These are phyloP conservation scores for Heterodera carotae DNA, from an alignment of 1,140 invertebrate species.

Conservation along the genomic window DNA sequence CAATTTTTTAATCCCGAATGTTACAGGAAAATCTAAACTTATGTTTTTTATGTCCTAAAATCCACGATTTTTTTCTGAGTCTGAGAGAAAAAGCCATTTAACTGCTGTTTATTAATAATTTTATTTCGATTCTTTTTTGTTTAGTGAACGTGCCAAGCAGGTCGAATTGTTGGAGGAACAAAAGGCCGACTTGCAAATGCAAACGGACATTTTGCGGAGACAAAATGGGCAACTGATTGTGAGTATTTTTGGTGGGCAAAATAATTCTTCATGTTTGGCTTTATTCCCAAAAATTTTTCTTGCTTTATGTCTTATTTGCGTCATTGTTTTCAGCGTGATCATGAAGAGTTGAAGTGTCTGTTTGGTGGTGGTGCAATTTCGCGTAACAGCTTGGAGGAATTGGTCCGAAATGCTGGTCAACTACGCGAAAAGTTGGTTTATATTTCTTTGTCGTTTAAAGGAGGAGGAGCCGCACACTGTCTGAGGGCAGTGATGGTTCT, in stretches of 20 bases:
- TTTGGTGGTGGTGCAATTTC: slow-evolving; percentile 3
- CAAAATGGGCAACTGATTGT: slow-evolving; percentile 37
- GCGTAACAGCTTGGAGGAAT: slow-evolving; percentile 7
- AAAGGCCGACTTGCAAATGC: slow-evolving; percentile 31
- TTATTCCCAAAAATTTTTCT: background rate
- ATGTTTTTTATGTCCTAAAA: too few relatives aligned
- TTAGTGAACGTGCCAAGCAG: slow-evolving; percentile 30
- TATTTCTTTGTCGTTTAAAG: background rate
- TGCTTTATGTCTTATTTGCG: background rate
- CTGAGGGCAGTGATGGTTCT: too few relatives aligned
- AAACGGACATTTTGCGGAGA: slow-evolving; percentile 20
- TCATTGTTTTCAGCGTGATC: slow-evolving; percentile 11
- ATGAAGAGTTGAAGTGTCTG: slow-evolving; percentile 23
- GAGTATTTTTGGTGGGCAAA: slow-evolving; percentile 17
- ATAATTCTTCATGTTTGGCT: slow-evolving; percentile 8
- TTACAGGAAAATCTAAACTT: too few relatives aligned
- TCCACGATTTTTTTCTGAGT: background rate
- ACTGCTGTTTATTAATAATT: slow-evolving; percentile 8
- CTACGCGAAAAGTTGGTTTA: background rate
- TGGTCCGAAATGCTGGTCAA: slow-evolving; percentile 9
- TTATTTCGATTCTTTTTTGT: too few relatives aligned
- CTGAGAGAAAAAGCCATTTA: background rate
- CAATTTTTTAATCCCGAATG: background rate
- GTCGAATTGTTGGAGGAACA: slow-evolving; percentile 35
- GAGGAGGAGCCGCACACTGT: too few relatives aligned